Percentiles rank a stretch among this genome's conserved stretches.
Evolutionary conservation across 2,888 invertebrate genomes (phyloP).

Genomic region (Terebella lapidaria): DNA sequence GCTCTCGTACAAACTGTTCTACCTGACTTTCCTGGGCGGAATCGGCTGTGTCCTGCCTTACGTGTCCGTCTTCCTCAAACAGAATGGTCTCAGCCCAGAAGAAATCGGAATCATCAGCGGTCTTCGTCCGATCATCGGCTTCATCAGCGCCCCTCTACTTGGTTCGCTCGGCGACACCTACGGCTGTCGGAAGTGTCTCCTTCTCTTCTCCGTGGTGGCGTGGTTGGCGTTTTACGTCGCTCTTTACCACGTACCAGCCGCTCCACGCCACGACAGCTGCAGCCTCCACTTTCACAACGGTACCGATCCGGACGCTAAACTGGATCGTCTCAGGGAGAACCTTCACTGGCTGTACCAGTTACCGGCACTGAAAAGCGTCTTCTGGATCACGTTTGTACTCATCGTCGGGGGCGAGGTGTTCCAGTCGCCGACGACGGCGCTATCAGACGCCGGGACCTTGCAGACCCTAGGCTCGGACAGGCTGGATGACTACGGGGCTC

Average conservation of each 20-base stretch:
- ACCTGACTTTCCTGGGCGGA: slow-evolving; percentile 18
- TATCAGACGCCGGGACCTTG: slow-evolving; percentile 19
- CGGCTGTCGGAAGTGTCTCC: slow-evolving; percentile 8
- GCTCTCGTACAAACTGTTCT: slow-evolving; percentile 18
- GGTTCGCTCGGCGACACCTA: slow-evolving; percentile 20
- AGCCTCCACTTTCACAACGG: not conserved
- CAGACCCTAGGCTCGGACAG: slow-evolving; percentile 13
- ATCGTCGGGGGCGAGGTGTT: slow-evolving; percentile 21
- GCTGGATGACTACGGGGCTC: slow-evolving; percentile 14
- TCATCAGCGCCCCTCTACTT: slow-evolving; percentile 18
- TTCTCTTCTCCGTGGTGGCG: slow-evolving; percentile 18
- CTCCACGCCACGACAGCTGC: not conserved
- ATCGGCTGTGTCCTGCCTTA: slow-evolving; percentile 18
- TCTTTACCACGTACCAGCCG: slow-evolving; percentile 12
- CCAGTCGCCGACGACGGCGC: slow-evolving; percentile 20
- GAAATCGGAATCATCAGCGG: slow-evolving; percentile 22
- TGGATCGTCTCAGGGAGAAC: slow-evolving; percentile 5
- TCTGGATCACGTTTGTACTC: slow-evolving; percentile 7
- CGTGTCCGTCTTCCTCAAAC: slow-evolving; percentile 20
- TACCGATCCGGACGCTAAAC: not conserved
- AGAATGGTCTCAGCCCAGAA: slow-evolving; percentile 19
- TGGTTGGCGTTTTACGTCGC: slow-evolving; percentile 17
- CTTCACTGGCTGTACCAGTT: slow-evolving; percentile 17
- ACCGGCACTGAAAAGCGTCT: not conserved
- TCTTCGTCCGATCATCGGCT: slow-evolving; percentile 19